Base-by-base conservation (phyloP, 2,797 vertebrate species). In the Eospalax fontanierii region DNA sequence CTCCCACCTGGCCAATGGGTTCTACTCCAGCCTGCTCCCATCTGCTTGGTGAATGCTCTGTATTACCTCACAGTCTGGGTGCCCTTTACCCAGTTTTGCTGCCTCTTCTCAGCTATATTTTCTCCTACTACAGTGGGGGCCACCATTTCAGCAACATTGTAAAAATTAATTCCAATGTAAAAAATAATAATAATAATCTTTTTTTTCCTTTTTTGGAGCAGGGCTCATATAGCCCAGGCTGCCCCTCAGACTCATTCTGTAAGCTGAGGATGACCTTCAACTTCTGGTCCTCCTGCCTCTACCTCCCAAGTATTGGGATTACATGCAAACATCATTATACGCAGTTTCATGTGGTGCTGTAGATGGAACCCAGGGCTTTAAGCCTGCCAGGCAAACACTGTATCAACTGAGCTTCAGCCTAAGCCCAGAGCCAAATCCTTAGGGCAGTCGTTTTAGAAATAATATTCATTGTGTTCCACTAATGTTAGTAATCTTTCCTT, bases 51-150 rank as follows among this genome's bases (percentile, higher is more conserved):
- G 3, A 10, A 22, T 19, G 12, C 14, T 22, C 61, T 75, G 40
- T 81, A 40, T 46, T 2, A 40, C 59, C 43, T 63, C 46, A n/a
- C 15, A 11, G 26, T 46, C 33, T 14, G 21, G 43, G 4, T 50
- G 19, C 16, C 10, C 57, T 7, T 75, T 40, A 0, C 3, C 26
- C 90, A 22, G 71, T n/a, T 24, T 30, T 28, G n/a, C 33, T n/a
- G 1, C 10, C 59, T 14, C 0, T 11, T 33, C 40, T 0, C 0
- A 7, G 22, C 21, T 15, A 3, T 5, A 66, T 24, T 46, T 46
- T 46, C 46, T 46, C 46, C 46, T 6, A 11, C 5, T 46, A 46
- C 5, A 46, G 11, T n/a, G n/a, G n/a, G n/a, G n/a, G n/a, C n/a
- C n/a, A 46, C 5, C 46, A 46, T 46, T 38, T 28, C 82, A 50